Evolutionary conservation across 2,888 invertebrate genomes (phyloP), one percentile per base, ranked within the genome.

Genomic region (Stenichneumon culpator): DNA sequence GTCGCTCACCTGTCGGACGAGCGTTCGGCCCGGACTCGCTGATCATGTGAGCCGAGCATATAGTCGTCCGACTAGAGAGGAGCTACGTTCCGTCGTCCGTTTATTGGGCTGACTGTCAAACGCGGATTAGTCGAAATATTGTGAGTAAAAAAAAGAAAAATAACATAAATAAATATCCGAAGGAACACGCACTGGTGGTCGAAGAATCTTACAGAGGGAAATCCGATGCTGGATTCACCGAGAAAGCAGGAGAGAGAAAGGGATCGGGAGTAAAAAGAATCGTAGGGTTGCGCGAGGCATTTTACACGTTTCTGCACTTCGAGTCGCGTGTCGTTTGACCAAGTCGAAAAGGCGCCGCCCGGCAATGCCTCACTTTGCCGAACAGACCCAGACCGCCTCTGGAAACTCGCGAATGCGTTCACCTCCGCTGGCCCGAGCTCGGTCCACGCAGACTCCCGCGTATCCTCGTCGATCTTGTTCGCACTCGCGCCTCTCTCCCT

Each of bases 1-100:
- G 87, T 88, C 89, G 87, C 87, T 90, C 87, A 89, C 75, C 86
- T 52, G 80, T 83, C 85, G 82, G 79, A 67, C 72, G 77, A 79
- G 83, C 65, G 84, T 75, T 86, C 77, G 68, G 50, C 75, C 75
- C 65, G 82, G 86, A 84, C 88, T 86, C 85, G 86, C 87, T 50
- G 32, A 14, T 52, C 47, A 87, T 83, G 86, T 82, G 79, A 32
- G 70, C 74, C 75, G 74, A 50, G 63, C 60, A 65, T 19, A 16
- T 32, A 28, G n/a, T 63, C 87, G 79, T 73, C 81, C 78, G 39
- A 72, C 73, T 84, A 65, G 63, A 78, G 32, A 32, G 32, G 6
- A 39, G 39, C 39, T 39, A 1, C 39, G 39, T 39, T 39, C 9
- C 32, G 32, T 32, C 32, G 32, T 6, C 6, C 39, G 9, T 39